These are phyloP conservation scores for Diogma glabrata DNA, from an alignment of 2,888 invertebrate genomes.

Conservation along the genomic window DNA sequence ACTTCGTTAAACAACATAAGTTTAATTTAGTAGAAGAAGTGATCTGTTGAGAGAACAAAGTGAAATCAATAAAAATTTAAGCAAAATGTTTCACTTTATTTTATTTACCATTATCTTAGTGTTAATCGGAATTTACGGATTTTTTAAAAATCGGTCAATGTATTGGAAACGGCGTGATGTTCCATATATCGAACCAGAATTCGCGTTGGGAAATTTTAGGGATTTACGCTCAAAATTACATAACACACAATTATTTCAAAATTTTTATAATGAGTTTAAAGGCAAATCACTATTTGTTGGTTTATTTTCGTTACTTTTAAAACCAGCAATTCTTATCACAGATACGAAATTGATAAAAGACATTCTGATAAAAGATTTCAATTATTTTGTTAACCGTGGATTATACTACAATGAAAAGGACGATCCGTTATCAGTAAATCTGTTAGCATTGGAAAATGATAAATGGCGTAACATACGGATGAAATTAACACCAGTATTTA, in stretches of 20 bases:
- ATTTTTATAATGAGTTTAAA: conserved; percentile 26
- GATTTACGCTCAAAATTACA: conserved; percentile 11
- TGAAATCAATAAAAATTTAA: too few relatives aligned
- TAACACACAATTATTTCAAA: conserved; percentile 21
- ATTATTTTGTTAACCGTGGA: conserved; percentile 31
- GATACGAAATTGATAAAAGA: conserved; percentile 29
- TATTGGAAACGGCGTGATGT: conserved; percentile 18
- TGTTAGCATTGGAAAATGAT: conserved; percentile 31
- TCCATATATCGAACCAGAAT: conserved; percentile 18
- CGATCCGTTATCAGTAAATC: conserved; percentile 30
- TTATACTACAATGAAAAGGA: conserved; percentile 27
- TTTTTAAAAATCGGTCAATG: too few relatives aligned
- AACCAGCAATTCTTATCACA: conserved; percentile 20
- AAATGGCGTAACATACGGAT: conserved; percentile 38
- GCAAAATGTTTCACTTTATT: too few relatives aligned
- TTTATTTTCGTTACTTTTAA: conserved; percentile 24
- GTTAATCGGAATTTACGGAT: too few relatives aligned
- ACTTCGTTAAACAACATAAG: too few relatives aligned
- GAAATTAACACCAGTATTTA: conserved; percentile 38
- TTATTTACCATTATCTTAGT: too few relatives aligned
- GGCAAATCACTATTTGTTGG: conserved; percentile 24
- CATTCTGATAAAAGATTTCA: conserved; percentile 32
- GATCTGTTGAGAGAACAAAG: too few relatives aligned
- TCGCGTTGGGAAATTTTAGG: conserved; percentile 24
- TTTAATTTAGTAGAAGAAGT: too few relatives aligned